phyloP scores from a whole-genome alignment of 64 coral and sea anemone species.

The Exaiptasia diaphana region DNA sequence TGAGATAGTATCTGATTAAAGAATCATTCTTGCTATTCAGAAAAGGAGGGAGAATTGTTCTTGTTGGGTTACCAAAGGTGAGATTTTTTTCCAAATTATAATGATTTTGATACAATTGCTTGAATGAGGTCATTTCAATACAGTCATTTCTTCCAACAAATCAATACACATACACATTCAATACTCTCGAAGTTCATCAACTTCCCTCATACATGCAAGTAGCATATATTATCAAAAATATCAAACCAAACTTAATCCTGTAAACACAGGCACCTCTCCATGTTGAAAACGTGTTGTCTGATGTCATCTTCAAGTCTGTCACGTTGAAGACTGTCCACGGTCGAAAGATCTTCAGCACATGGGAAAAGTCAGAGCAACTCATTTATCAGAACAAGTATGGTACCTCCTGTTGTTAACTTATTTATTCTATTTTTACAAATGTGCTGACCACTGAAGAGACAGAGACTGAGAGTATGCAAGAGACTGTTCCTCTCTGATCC shows the following conservation, averaged over 20 bases:
- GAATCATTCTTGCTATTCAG: constrained; percentile 2
- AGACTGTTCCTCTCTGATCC: no score
- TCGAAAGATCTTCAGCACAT: constrained; percentile 61
- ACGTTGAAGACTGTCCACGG: constrained; percentile 67
- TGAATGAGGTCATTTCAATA: background rate
- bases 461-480: no score
- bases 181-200: no score
- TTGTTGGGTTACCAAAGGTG: constrained; percentile 65
- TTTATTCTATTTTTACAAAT: background rate
- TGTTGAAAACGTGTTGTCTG: constrained; percentile 55
- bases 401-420: background rate
- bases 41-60: constrained; percentile 60
- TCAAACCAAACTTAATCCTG: background rate
- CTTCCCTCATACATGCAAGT: no score
- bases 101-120: background rate
- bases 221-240: background rate
- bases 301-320: constrained; percentile 61
- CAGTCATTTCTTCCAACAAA: background rate
- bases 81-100: background rate
- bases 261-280: constrained; percentile 46
- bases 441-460: no score
- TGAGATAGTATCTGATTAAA: background rate
- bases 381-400: constrained; percentile 45
- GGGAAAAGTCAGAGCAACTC: constrained; percentile 53
- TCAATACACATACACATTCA: no score